Evolutionary conservation across 2,888 invertebrate genomes (phyloP), one percentile per base, ranked within the genome.

Genomic region (Conops quadrifasciatus): DNA sequence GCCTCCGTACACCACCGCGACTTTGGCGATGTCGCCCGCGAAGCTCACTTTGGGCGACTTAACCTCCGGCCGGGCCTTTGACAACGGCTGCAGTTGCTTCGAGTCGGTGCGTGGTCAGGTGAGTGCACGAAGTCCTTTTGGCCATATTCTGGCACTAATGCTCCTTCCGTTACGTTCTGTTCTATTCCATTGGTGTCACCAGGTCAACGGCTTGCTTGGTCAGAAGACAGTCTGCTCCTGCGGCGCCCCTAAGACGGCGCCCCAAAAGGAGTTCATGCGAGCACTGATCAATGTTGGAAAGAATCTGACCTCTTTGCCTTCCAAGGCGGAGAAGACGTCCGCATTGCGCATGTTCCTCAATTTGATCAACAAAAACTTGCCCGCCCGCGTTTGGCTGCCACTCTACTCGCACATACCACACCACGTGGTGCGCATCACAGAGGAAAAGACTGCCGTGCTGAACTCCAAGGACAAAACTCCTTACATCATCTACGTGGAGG

Each of bases 341-440:
- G 91, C 95, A 77, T 88, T 99, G 77, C 91, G 97, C 75, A 96
- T 97, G 71, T 98, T 98, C 86, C 89, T 99, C 78, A 95, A 94
- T 77, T 89, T 95, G 78, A 88, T 99, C 72, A 99, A 99, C 88
- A 90, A 98, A 77, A 98, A 99, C 88, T 89, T 99, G 73, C 99
- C 99, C 16, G 98, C 98, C 15, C 89, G 97, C 72, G 98, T 99
- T 73, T 99, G 98, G 98, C 89, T 99, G 78, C 99, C 99, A 16
- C 89, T 98, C 62, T 93, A 96, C 85, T 92, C 92, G 77, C 89
- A 90, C 78, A 88, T 89, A 79, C 92, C 95, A 66, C 98, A 99
- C 88, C 94, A 96, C 83, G 93, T 99, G 79, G 93, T 99, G 64
- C 89, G 98, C 86, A 96, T 99, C 87, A 98, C 98, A 58, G 96